phyloP scores from a whole-genome alignment of 2,113 vertebrate species.

The Ginglymostoma cirratum region DNA sequence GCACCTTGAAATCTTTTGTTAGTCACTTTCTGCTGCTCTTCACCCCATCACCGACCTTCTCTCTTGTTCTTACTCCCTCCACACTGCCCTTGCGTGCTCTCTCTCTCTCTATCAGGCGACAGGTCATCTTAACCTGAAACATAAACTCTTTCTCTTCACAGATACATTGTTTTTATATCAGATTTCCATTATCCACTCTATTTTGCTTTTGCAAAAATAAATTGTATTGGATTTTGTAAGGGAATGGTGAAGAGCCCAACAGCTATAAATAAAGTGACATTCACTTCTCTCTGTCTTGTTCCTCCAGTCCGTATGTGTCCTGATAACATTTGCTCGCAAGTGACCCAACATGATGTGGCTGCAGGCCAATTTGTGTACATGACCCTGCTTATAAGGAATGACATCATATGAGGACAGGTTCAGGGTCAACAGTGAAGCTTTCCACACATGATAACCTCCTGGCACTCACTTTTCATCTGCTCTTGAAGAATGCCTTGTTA shows the following conservation, averaged over 20 bases:
- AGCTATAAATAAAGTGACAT: not conserved
- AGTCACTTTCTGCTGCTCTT: no score
- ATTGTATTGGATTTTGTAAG: not conserved
- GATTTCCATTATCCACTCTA: no score
- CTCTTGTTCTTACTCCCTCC: no score
- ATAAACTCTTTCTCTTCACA: no score
- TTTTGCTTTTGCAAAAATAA: not conserved
- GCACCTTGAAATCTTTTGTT: no score
- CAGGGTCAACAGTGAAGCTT: not conserved
- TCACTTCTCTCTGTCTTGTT: not conserved
- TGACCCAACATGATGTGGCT: not conserved
- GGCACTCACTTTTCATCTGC: not conserved
- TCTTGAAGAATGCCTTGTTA: not conserved
- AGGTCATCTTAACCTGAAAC: no score
- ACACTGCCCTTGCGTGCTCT: no score
- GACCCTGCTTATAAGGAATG: not conserved
- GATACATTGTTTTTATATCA: no score
- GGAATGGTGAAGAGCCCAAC: not conserved
- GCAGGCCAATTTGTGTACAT: not conserved
- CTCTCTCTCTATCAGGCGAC: no score
- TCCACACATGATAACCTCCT: not conserved
- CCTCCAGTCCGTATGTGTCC: not conserved
- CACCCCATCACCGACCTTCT: no score
- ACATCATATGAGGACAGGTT: not conserved
- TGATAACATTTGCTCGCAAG: not conserved